Base-by-base conservation (phyloP, 2,888 invertebrate genomes). In the Portevinia maculata region DNA sequence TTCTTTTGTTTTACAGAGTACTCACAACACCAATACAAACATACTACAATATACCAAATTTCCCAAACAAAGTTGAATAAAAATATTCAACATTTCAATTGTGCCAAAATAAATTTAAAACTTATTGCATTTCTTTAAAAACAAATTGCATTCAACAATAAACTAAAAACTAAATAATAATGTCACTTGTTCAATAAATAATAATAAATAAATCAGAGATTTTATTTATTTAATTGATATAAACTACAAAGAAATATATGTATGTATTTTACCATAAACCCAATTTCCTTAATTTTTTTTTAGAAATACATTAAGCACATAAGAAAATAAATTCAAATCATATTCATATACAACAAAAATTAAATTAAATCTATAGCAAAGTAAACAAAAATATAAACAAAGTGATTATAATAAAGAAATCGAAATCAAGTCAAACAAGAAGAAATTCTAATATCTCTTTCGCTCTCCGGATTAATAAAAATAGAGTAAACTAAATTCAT, bases 11-110 rank as follows among this genome's bases (percentile, higher is more conserved):
- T 76, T 83, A 67, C 76, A 83, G 83, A 83, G 83, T 78, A 78
- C 78, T 83, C 83, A 83, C 83, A 83, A 83, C 83, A 55, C 83
- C 83, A 50, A 62, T 83, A 21, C 32, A 78, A 67, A 73, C 65
- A 62, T 83, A 78, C 55, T 83, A 64, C 67, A 78, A 78, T 73
- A 73, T 78, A 78, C 78, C 83, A 78, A 78, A 78, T 62, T 67
- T 73, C 7, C 57, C 71, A 73, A 41, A 55, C 57, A 24, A 5
- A 24, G 59, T 34, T 78, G 50, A 60, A 39, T 46, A 19, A 24
- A 15, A 17, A 44, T 41, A 52, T 71, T 76, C 32, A 71, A 55
- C 24, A 60, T 71, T 71, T 65, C 34, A 78, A 78, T 73, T 62
- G 83, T 83, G 83, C 83, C 83, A 83, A 83, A 83, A 32, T 62